Evolutionary conservation across 2,797 vertebrate species (phyloP), one percentile per base, ranked within the genome.

Genomic region (Muscicapa comitata): DNA sequence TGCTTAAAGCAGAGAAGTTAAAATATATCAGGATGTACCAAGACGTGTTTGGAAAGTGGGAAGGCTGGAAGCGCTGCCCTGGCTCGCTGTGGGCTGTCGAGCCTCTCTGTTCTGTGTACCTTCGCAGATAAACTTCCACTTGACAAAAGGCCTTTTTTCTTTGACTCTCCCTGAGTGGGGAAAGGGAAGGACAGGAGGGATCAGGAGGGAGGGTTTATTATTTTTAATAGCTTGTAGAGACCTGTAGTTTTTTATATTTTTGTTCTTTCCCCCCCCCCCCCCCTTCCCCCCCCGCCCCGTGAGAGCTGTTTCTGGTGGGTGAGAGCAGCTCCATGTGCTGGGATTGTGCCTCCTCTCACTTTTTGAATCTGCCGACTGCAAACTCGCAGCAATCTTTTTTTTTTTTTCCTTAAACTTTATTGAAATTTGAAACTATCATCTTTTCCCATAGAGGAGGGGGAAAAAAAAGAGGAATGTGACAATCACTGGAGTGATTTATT

Each of bases 111-210:
- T 66, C 53, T 35, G 7, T 94, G 66, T 84, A 95, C 95, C 93
- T 97, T 95, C 40, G n/a, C 90, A 93, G 95, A 96, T 92, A 94
- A 97, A 97, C 95, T 94, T 94, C 79, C 90, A 93, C 95, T 97
- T 95, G 59, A 95, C 90, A 97, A 97, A 95, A 92, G 67, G 88
- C 86, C 82, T 91, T 68, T 80, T 90, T 88, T 51, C 54, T 57
- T 51, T 38, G 31, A 7, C 47, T 88, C 72, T 83, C 73, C 19
- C 77, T 26, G 55, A 93, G 57, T 59, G 45, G 88, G 13, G 61
- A 81, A 82, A 45, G 81, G 42, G 42, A 85, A 93, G 79, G 86
- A 77, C 93, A 63, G 59, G 29, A 94, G 93, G 67, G 86, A 93
- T 71, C 86, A 76, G 67, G 94, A 92, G 77, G 72, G 47, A 79